Conservation (phyloP, 2,797 vertebrate genomes). For the Prunella strophiata region DNA sequence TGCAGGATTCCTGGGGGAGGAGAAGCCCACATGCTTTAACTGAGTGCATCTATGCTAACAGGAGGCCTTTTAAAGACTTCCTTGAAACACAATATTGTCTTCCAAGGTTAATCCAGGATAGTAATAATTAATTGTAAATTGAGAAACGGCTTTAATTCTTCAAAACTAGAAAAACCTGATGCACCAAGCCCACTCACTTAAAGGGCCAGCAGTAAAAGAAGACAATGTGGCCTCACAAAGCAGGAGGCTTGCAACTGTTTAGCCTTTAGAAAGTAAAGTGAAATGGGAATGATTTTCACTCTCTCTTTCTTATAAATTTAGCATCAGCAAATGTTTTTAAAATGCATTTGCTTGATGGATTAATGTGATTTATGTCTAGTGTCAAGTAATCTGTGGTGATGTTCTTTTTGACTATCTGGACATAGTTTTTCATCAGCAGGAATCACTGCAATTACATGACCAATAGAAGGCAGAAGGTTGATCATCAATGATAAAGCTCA, state of each 20-base stretch:
- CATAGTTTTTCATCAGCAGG: constrained; percentile 86
- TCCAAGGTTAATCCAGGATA: constrained; percentile 78
- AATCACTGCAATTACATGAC: constrained; percentile 88
- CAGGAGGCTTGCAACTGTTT: constrained; percentile 3
- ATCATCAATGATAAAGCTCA: constrained; percentile 76
- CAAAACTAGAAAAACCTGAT: constrained; percentile 85
- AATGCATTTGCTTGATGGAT: constrained; percentile 27
- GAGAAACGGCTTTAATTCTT: constrained; percentile 84
- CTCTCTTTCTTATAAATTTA: constrained; percentile 54
- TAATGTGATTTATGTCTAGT: constrained; percentile 27
- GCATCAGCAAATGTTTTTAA: constrained; percentile 36
- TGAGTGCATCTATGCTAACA: constrained; percentile 15
- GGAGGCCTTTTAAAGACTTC: constrained; percentile 66
- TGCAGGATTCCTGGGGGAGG: not conserved
- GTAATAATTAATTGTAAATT: constrained; percentile 89
- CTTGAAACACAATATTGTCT: constrained; percentile 72
- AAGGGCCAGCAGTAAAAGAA: constrained; percentile 71
- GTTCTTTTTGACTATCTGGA: constrained; percentile 83
- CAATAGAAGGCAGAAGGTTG: constrained; percentile 82
- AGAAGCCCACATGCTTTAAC: not conserved
- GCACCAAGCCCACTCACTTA: constrained; percentile 66
- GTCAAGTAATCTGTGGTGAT: constrained; percentile 78
- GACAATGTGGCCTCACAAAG: constrained; percentile 65
- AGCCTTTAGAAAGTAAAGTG: constrained; percentile 41
- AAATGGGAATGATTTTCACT: constrained; percentile 29